Evolutionary conservation across 2,888 invertebrate genomes (phyloP), one percentile per base, ranked within the genome.

Genomic region (Ethmia dodecea): DNA sequence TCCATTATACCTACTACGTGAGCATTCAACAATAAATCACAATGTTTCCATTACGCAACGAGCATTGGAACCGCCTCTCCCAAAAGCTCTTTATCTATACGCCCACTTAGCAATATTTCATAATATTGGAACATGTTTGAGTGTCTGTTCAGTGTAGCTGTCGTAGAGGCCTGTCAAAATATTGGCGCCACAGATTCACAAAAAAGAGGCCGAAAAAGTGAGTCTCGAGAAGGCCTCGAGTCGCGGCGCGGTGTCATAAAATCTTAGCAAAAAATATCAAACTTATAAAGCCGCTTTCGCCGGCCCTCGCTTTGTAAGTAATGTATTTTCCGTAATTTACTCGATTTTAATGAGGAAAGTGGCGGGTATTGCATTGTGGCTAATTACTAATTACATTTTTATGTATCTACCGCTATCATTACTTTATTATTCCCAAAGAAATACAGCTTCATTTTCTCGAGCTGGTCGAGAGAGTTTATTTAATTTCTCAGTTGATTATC

Each of bases 21-120:
- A 18, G 18, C 11, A 12, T 26, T 26, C 29, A 14, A 27, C 24
- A 27, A 42, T 45, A 43, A 41, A 42, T 42, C 24, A 8, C 6
- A 33, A 20, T 8, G 28, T 33, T 16, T 28, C 38, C 32, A 43
- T 45, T 47, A 41, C 41, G 28, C 22, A 38, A 41, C 42, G 38
- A 46, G 44, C 46, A 46, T 43, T 41, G 14, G 35, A 31, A 29
- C 26, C 15, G 26, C 14, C 27, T 25, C 28, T 14, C 40, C 48
- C 51, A 58, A 66, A 65, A 62, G 61, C 52, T 53, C 52, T 60
- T 74, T 79, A 78, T 76, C 78, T 69, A n/a, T n/a, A n/a, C 60
- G 54, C 58, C 70, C 77, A 75, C 77, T 78, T 77, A 76, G 62
- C 62, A 51, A 60, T 67, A 70, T 76, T 78, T 78, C 76, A 69